Conservation (phyloP, 2,113 vertebrate genomes). For the Ceratotherium simum region DNA sequence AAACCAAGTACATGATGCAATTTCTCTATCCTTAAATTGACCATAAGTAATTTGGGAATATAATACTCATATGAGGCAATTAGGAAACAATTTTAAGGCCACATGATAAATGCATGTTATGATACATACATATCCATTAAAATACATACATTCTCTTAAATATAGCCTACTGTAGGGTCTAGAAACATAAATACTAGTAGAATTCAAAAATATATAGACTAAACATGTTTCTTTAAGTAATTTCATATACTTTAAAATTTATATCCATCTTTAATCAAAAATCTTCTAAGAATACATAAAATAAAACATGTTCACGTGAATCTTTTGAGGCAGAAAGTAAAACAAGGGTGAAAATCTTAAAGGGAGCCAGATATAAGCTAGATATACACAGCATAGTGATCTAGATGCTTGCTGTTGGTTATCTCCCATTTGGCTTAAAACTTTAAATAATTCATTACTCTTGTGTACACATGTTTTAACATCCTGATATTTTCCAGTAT, state of each 20-base stretch:
- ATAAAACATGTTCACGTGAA: background rate
- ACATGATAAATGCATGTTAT: background rate
- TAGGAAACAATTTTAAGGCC: background rate
- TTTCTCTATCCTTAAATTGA: background rate
- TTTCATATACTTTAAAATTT: background rate
- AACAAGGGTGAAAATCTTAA: background rate
- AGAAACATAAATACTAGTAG: slow-evolving; percentile 1
- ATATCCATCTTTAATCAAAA: background rate
- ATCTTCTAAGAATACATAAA: background rate
- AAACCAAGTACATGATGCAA: background rate
- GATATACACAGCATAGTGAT: background rate
- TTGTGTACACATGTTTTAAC: background rate
- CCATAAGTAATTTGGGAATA: background rate
- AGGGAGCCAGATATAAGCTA: background rate
- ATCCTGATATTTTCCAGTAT: background rate
- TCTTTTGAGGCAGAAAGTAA: background rate
- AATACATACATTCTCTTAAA: background rate
- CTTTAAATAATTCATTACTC: background rate
- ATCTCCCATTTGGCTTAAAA: background rate
- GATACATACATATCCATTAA: background rate
- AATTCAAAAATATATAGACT: background rate
- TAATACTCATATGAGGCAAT: background rate
- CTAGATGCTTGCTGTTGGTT: background rate
- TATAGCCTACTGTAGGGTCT: background rate
- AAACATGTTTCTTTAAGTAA: background rate